phyloP scores from a whole-genome alignment of 2,113 vertebrate species.

The Carassius carassius region DNA sequence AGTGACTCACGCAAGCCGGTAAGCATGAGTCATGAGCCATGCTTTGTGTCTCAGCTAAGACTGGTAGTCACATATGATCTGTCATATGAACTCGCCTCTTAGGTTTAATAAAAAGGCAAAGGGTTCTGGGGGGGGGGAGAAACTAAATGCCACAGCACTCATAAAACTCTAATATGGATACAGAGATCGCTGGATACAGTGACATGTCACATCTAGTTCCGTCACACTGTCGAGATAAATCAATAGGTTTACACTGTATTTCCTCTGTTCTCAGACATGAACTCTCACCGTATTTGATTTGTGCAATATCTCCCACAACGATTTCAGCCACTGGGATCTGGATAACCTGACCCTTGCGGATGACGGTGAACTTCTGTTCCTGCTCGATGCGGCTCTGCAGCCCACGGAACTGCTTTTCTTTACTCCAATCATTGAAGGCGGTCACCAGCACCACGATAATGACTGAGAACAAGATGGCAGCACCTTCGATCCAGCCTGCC shows the following conservation, averaged over 20 bases:
- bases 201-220: neutral
- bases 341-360: slow-evolving; percentile 95
- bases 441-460: slow-evolving; percentile 96
- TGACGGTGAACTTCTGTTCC: slow-evolving; percentile 95
- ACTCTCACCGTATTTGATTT: slow-evolving; percentile 92
- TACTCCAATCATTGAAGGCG: slow-evolving; percentile 98
- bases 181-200: neutral
- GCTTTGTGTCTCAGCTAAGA: slow-evolving; percentile 38
- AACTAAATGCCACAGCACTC: slow-evolving; percentile 20
- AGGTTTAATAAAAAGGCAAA: slow-evolving; percentile 26
- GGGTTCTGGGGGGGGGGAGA: neutral
- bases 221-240: neutral
- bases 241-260: neutral
- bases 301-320: slow-evolving; percentile 93
- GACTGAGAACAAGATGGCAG: slow-evolving; percentile 94
- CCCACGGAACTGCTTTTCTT: slow-evolving; percentile 96
- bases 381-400: slow-evolving; percentile 96
- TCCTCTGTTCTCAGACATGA: neutral
- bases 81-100: slow-evolving; percentile 12
- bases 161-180: neutral
- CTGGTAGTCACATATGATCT: slow-evolving; percentile 36
- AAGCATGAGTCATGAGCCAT: slow-evolving; percentile 52
- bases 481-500: slow-evolving; percentile 96
- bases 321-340: slow-evolving; percentile 95
- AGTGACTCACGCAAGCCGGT: slow-evolving; percentile 55